These are phyloP conservation scores for Nudaria mundana DNA, from an alignment of 2,888 invertebrate species.

Conservation along the genomic window DNA sequence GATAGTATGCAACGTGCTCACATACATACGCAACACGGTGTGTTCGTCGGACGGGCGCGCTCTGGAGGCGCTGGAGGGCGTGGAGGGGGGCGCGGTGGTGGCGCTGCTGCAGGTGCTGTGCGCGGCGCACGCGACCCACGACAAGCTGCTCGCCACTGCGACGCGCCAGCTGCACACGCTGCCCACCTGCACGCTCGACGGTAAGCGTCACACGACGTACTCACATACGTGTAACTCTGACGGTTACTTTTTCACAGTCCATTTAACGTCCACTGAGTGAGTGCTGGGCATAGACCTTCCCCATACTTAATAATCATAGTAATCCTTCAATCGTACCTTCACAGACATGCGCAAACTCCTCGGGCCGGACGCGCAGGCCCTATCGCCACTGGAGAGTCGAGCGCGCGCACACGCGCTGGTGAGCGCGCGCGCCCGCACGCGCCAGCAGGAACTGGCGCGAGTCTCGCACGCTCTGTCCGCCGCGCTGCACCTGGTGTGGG, in stretches of 20 bases:
- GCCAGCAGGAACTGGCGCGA: constrained; percentile 81
- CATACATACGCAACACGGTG: constrained; percentile 86
- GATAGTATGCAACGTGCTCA: constrained; percentile 86
- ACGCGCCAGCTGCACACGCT: constrained; percentile 54
- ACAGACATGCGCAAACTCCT: constrained; percentile 80
- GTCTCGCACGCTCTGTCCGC: constrained; percentile 85
- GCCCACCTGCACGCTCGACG: constrained; percentile 57
- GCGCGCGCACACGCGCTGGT: constrained; percentile 33
- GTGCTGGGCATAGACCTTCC: no score
- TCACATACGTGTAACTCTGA: no score
- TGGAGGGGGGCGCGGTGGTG: constrained; percentile 36
- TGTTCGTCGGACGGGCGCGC: constrained; percentile 78
- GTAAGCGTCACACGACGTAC: constrained; percentile 26
- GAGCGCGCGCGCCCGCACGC: constrained; percentile 34
- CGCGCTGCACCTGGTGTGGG: constrained; percentile 88
- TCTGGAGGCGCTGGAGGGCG: constrained; percentile 67
- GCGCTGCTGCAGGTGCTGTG: constrained; percentile 47
- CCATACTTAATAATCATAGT: no score
- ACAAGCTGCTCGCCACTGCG: constrained; percentile 55
- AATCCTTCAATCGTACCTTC: background rate
- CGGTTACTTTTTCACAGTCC: no score
- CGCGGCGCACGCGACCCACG: constrained; percentile 41
- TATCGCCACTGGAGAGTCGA: constrained; percentile 48
- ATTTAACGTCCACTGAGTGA: no score
- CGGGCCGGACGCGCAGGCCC: constrained; percentile 26